Evolutionary conservation across 2,113 vertebrate species (phyloP).

Genomic region (Xenopus borealis): DNA sequence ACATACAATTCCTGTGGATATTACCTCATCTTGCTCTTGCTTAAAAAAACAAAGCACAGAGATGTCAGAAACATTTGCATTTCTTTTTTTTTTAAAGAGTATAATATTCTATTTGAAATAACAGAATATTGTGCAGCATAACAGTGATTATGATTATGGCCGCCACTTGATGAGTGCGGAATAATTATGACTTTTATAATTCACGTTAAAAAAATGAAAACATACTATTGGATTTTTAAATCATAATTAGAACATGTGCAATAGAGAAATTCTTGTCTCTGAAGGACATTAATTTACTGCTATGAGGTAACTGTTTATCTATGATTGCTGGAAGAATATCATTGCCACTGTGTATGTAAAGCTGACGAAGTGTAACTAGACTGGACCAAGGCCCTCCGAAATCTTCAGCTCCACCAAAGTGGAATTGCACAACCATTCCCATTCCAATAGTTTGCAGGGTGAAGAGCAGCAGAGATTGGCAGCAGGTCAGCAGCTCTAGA

Average conservation of each 20-base stretch:
- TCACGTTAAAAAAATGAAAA: background rate
- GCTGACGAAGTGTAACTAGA: no score
- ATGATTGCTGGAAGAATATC: background rate
- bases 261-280: background rate
- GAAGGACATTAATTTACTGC: slow-evolving; percentile 10
- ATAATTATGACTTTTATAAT: background rate
- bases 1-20: slow-evolving; percentile 31
- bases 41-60: background rate
- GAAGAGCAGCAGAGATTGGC: no score
- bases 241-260: slow-evolving; percentile 3
- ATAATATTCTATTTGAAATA: no score
- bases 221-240: background rate
- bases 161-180: background rate
- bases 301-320: background rate
- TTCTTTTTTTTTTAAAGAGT: background rate
- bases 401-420: no score
- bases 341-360: background rate
- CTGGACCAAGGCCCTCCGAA: no score
- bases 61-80: background rate
- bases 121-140: background rate
- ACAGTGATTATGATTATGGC: background rate
- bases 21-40: slow-evolving; percentile 34
- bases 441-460: no score
- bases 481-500: no score
- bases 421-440: no score